Conservation (phyloP, 1,140 invertebrate genomes). For the Ceratitis capitata region DNA sequence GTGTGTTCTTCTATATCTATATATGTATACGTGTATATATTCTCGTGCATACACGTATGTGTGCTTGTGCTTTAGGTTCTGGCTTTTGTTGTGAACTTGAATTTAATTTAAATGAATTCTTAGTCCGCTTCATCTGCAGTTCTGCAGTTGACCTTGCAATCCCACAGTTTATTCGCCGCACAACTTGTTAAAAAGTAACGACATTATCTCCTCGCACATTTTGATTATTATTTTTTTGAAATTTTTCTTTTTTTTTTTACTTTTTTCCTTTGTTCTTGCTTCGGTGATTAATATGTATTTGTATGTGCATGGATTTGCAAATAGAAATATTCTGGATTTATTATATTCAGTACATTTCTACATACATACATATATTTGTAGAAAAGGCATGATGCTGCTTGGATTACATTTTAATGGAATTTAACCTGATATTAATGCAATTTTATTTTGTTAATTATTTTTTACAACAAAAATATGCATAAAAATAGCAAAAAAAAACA, state of each 20-base stretch:
- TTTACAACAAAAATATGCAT: not conserved
- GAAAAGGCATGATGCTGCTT: not conserved
- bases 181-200: slow-evolving; percentile 28
- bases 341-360: not conserved
- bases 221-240: not conserved
- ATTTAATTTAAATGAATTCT: slow-evolving; percentile 14
- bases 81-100: slow-evolving; percentile 24
- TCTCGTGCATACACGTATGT: not conserved
- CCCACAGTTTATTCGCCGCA: slow-evolving; percentile 27
- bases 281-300: slow-evolving; percentile 17
- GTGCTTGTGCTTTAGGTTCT: not conserved
- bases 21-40: not conserved
- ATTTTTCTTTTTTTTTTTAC: not conserved
- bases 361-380: not conserved
- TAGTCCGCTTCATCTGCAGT: slow-evolving; percentile 8
- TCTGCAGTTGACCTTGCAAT: slow-evolving; percentile 33
- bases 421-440: not conserved
- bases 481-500: not conserved
- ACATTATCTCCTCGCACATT: not conserved
- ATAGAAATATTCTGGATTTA: slow-evolving; percentile 32
- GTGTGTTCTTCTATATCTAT: not conserved
- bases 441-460: not conserved
- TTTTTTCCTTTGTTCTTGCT: not conserved
- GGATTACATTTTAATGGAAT: not conserved
- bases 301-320: not conserved